Percentiles rank a stretch among this genome's conserved stretches.
These are phyloP conservation scores for Heliconius sara DNA, from an alignment of 2,888 invertebrate genomes.

Conservation along the genomic window DNA sequence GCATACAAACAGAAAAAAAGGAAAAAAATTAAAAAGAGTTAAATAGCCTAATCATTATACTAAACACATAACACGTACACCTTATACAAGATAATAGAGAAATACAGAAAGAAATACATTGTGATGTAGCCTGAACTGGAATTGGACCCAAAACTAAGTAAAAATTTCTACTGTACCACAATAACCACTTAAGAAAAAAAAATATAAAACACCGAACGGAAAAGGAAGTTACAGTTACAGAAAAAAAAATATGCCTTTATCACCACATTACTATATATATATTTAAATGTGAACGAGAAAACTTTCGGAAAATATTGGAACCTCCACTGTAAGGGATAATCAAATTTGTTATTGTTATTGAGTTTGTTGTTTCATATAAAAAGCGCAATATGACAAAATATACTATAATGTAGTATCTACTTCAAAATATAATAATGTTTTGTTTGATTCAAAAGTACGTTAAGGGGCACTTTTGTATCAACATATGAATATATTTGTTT, in stretches of 20 bases:
- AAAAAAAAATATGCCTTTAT: neutral
- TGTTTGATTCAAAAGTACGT: neutral
- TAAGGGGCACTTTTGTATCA: neutral
- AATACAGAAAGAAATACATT: no score
- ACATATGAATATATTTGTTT: neutral
- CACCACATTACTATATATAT: conserved; percentile 2
- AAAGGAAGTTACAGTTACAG: neutral
- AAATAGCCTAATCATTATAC: no score
- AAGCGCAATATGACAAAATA: neutral
- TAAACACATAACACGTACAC: no score
- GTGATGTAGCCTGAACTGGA: no score
- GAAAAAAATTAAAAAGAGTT: no score
- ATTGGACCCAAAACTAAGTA: no score
- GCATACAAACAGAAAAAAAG: no score
- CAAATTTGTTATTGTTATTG: conserved; percentile 10
- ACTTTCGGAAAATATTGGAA: conserved; percentile 2
- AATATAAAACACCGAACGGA: no score
- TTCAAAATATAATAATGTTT: neutral
- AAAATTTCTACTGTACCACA: no score
- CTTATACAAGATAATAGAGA: no score
- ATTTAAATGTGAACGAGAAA: conserved; percentile 12
- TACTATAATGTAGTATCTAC: neutral
- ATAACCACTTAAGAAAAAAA: no score
- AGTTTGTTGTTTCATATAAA: conserved; percentile 6
- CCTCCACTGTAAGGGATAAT: conserved; percentile 21